Conservation (phyloP, 2,888 invertebrate genomes). For the Drosophila setosimentum region DNA sequence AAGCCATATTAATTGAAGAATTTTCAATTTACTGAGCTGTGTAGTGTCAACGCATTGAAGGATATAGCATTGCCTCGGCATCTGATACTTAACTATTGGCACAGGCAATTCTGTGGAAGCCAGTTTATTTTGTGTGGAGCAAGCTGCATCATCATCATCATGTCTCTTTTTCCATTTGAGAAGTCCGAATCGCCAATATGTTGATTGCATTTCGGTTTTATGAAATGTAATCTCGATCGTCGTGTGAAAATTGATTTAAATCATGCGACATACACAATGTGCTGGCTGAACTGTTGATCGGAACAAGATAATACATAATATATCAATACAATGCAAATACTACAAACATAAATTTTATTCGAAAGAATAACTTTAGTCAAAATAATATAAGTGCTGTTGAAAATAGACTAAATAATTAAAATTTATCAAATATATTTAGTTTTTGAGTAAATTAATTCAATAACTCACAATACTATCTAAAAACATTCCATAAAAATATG, state of each 20-base stretch:
- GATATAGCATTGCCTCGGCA: not conserved
- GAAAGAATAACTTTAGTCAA: not conserved
- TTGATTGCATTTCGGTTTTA: constrained; percentile 33
- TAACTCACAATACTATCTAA: not conserved
- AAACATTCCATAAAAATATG: too few species aligned
- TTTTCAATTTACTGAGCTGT: constrained; percentile 12
- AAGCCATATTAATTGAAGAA: constrained; percentile 26
- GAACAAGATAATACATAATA: not conserved
- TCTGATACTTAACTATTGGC: constrained; percentile 5
- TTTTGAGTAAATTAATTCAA: not conserved
- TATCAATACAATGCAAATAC: not conserved
- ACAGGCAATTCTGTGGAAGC: constrained; percentile 29
- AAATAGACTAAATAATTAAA: not conserved
- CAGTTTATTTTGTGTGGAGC: constrained; percentile 18
- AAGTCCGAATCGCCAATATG: constrained; percentile 2
- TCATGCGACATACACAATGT: constrained; percentile 4
- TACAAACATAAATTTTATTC: not conserved
- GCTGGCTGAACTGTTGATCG: not conserved
- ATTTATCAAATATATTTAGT: not conserved
- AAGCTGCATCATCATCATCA: constrained; percentile 3
- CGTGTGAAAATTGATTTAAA: not conserved
- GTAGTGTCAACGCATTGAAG: not conserved
- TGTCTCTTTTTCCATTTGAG: constrained; percentile 6
- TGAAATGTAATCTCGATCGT: constrained; percentile 14
- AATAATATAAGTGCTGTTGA: not conserved